These are phyloP conservation scores for Acromyrmex echinatior DNA, from an alignment of 1,140 invertebrate species.

Conservation along the genomic window DNA sequence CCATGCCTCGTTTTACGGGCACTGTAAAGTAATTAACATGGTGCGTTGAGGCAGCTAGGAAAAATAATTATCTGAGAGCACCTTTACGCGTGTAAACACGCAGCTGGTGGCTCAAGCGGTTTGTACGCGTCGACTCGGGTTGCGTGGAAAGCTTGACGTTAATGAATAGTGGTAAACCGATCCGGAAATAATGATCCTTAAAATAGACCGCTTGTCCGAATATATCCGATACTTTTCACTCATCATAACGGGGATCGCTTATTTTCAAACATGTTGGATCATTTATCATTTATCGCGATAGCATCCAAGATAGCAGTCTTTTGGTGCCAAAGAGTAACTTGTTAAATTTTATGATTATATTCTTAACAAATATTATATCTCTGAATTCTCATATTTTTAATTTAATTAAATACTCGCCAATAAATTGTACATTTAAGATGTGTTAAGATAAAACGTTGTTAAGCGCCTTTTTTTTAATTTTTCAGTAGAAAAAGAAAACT, in stretches of 20 bases:
- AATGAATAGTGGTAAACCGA: conserved; percentile 77
- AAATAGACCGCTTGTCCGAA: conserved; percentile 68
- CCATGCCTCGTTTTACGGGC: conserved; percentile 45
- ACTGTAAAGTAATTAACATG: conserved; percentile 71
- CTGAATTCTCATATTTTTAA: neutral
- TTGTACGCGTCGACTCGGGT: conserved; percentile 65
- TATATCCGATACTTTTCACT: conserved; percentile 61
- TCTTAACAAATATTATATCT: neutral
- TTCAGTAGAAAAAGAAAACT: no score
- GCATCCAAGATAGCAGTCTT: neutral
- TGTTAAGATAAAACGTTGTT: no score
- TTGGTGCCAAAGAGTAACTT: neutral
- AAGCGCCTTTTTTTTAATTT: no score
- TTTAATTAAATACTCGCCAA: neutral
- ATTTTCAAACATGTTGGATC: conserved; percentile 61
- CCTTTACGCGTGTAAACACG: conserved; percentile 67
- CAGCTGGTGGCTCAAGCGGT: conserved; percentile 56
- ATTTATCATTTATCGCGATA: conserved; percentile 46
- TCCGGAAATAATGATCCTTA: conserved; percentile 76
- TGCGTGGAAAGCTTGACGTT: conserved; percentile 74
- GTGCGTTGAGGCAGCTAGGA: conserved; percentile 59
- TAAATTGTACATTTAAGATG: neutral
- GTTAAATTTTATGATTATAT: conserved; percentile 17
- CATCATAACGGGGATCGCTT: conserved; percentile 64
- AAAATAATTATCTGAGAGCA: conserved; percentile 72